Percentiles rank a stretch among this genome's conserved stretches.
These are phyloP conservation scores for Hofmannophila pseudospretella DNA, from an alignment of 2,888 invertebrate genomes.

Conservation along the genomic window DNA sequence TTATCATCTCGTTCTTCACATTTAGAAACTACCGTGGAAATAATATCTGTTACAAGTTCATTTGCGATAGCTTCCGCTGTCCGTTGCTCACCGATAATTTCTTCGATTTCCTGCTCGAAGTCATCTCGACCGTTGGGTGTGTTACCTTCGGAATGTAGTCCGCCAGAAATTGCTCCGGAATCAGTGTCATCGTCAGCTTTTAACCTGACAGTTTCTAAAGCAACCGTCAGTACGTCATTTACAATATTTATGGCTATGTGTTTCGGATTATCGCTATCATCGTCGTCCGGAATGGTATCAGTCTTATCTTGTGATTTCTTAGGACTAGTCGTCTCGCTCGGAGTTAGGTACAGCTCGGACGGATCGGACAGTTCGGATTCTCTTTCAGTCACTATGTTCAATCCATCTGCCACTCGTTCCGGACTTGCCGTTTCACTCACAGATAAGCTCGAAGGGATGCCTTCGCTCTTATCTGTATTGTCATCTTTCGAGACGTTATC, in stretches of 20 bases:
- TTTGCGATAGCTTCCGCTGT: slow-evolving; percentile 51
- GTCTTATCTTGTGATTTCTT: slow-evolving; percentile 64
- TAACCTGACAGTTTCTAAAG: slow-evolving; percentile 61
- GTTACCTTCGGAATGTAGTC: slow-evolving; percentile 63
- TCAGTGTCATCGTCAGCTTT: slow-evolving; percentile 68
- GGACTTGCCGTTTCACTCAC: slow-evolving; percentile 70
- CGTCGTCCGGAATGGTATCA: slow-evolving; percentile 46
- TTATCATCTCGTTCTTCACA: slow-evolving; percentile 29
- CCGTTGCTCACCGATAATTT: slow-evolving; percentile 51
- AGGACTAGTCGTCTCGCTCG: slow-evolving; percentile 79
- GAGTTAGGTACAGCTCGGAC: slow-evolving; percentile 83
- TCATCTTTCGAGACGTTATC: slow-evolving; percentile 60
- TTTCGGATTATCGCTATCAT: slow-evolving; percentile 55
- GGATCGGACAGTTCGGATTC: slow-evolving; percentile 82
- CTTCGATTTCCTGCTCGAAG: slow-evolving; percentile 64
- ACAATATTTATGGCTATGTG: slow-evolving; percentile 67
- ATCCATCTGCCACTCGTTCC: slow-evolving; percentile 56
- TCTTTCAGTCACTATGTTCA: slow-evolving; percentile 61
- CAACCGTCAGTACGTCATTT: slow-evolving; percentile 67
- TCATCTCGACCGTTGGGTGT: slow-evolving; percentile 68
- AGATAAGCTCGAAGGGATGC: slow-evolving; percentile 67
- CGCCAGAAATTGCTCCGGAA: slow-evolving; percentile 69
- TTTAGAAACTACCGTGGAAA: slow-evolving; percentile 43
- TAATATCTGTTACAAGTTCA: slow-evolving; percentile 55
- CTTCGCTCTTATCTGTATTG: slow-evolving; percentile 69